Base-by-base conservation (phyloP, 2,113 vertebrate genomes). In the Petrocephalus microphthalmus region DNA sequence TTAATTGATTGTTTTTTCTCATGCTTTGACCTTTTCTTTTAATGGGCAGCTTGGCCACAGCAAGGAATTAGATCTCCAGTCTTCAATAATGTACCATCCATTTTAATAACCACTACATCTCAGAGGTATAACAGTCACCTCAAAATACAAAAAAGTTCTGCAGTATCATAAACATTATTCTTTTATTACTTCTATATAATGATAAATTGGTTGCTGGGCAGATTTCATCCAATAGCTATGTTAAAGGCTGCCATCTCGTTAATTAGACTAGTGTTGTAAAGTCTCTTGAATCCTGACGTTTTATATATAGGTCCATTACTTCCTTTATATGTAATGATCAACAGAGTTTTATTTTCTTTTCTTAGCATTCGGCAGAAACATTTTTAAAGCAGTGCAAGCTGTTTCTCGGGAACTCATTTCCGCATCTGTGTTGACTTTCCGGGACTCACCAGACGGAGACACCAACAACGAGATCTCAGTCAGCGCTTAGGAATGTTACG, bases 21-120 rank as follows among this genome's bases (percentile, higher is more conserved):
- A 81, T 37, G 11, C 51, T 82, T 42, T 88, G 87, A 88, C 87
- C 87, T 88, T 88, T 88, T 42, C 17, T 52, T 67, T 54, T 56
- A 88, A 88, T 56, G 33, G 71, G 33, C 52, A n/a, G 74, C 52
- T 57, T 17, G 20, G 51, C 71, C 54, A 82, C 87, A 57, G 52
- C 1, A 51, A 82, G 51, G 25, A 88, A 52, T 25, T 10, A 45
- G 20, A 17, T 54, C 87, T 57, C 10, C 33, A 54, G 17, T 74
- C 33, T 42, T 54, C 82, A 29, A 87, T 78, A 87, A 87, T 78
- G 52, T 45, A 37, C 33, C 74, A 42, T 25, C 19, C 20, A 54
- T 82, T 56, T 88, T 88, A 88, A 81, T 82, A 56, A 82, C 51
- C 87, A 57, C 37, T 88, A 25, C 82, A 52, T 88, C 29, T 88